These are phyloP conservation scores for Chlorodrepanis virens DNA, from an alignment of 2,113 vertebrate genomes.

Conservation along the genomic window DNA sequence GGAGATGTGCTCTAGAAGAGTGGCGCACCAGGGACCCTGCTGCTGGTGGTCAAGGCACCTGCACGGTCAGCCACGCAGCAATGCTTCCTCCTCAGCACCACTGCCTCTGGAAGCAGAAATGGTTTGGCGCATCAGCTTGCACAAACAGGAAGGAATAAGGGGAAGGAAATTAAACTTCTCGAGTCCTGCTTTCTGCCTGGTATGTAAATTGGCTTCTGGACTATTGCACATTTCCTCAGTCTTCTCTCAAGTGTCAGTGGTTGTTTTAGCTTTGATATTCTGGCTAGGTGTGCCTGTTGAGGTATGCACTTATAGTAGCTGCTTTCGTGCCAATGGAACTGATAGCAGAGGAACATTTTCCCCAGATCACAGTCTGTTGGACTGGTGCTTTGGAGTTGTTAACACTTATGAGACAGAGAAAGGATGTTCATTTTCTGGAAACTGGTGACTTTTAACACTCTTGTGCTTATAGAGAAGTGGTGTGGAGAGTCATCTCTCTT, in stretches of 20 bases:
- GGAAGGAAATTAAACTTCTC: neutral
- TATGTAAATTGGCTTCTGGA: neutral
- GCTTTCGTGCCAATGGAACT: neutral
- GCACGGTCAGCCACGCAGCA: rapidly evolving
- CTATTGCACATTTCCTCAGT: neutral
- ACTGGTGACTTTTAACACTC: neutral
- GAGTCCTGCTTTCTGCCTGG: neutral
- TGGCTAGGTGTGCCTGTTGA: neutral
- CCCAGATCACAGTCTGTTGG: neutral
- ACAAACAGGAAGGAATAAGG: neutral
- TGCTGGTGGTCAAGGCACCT: rapidly evolving
- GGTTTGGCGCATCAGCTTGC: neutral
- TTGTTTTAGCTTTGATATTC: neutral
- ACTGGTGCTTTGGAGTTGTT: neutral
- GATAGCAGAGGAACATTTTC: neutral
- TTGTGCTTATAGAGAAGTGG: neutral
- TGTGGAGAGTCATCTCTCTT: neutral
- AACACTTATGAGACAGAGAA: neutral
- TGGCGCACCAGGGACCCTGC: neutral
- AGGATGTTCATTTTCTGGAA: neutral
- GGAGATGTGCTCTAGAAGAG: neutral
- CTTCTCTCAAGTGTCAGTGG: neutral
- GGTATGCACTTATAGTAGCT: neutral
- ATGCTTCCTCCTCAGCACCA: neutral
- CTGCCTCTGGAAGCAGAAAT: neutral